These are phyloP conservation scores for Eueremaeus valkanovi DNA, from an alignment of 2,888 invertebrate genomes.

Conservation along the genomic window DNA sequence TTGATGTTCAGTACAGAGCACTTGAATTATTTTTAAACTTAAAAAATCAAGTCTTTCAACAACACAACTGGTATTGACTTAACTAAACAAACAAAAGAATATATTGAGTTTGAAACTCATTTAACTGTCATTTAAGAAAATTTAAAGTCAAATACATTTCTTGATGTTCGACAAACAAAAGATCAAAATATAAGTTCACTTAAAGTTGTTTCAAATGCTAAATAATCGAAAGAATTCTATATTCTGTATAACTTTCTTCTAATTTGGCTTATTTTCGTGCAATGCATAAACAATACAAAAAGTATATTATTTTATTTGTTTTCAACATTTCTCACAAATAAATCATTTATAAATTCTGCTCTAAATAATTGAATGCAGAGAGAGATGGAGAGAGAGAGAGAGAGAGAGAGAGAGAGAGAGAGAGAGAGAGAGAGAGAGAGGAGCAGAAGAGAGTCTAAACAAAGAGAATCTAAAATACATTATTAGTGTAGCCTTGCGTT, in stretches of 20 bases:
- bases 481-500: slow-evolving; percentile 25
- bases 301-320: background rate
- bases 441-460: background rate
- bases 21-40: slow-evolving; percentile 18
- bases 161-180: slow-evolving; percentile 11
- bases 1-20: background rate
- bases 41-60: slow-evolving; percentile 22
- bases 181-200: slow-evolving; percentile 21
- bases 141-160: slow-evolving; percentile 12
- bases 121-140: background rate
- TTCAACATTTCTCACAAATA: background rate
- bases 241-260: slow-evolving; percentile 6
- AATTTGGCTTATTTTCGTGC: slow-evolving; percentile 22
- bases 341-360: too few species aligned
- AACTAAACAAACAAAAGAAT: slow-evolving; percentile 10
- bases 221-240: background rate
- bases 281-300: background rate
- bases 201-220: background rate
- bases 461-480: slow-evolving; percentile 19
- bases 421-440: background rate
- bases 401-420: too few species aligned
- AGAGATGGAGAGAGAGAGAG: background rate
- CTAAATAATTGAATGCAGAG: background rate
- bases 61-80: background rate
- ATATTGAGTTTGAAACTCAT: slow-evolving; percentile 1